Percentiles rank a stretch among this genome's conserved stretches.
These are phyloP conservation scores for Apus apus DNA, from an alignment of 2,113 vertebrate species.

Conservation along the genomic window DNA sequence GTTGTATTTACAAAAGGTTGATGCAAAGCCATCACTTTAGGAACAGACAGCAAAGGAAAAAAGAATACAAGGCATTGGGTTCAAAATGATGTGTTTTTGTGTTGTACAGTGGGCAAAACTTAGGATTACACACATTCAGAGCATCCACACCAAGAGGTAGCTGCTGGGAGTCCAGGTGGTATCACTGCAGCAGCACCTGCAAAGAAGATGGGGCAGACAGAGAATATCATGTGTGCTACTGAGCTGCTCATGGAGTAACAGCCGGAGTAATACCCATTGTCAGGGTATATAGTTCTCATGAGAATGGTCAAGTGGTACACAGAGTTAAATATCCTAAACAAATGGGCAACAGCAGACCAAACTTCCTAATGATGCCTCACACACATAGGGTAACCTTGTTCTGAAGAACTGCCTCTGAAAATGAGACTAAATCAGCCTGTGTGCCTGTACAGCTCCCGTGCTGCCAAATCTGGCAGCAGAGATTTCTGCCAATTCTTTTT, in stretches of 20 bases:
- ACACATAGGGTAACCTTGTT: neutral
- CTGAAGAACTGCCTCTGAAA: neutral
- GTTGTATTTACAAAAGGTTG: neutral
- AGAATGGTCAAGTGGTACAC: neutral
- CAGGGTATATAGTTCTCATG: neutral
- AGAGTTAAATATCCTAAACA: neutral
- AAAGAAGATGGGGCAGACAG: neutral
- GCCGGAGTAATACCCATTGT: neutral
- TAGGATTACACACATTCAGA: neutral
- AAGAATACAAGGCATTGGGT: neutral
- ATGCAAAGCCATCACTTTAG: neutral
- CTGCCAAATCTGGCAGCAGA: constrained; percentile 43
- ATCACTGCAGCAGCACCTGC: neutral
- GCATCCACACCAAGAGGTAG: neutral
- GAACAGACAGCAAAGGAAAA: neutral
- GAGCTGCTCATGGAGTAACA: neutral
- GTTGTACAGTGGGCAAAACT: neutral
- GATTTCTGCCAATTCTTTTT: constrained; percentile 56
- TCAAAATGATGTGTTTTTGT: neutral
- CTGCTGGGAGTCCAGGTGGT: neutral
- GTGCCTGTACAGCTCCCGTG: neutral
- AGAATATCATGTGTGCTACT: neutral
- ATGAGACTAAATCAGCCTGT: neutral
- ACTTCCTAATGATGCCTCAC: neutral
- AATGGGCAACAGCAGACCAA: neutral